These are phyloP conservation scores for Chalcis sispes DNA, from an alignment of 2,888 invertebrate genomes.

Conservation along the genomic window DNA sequence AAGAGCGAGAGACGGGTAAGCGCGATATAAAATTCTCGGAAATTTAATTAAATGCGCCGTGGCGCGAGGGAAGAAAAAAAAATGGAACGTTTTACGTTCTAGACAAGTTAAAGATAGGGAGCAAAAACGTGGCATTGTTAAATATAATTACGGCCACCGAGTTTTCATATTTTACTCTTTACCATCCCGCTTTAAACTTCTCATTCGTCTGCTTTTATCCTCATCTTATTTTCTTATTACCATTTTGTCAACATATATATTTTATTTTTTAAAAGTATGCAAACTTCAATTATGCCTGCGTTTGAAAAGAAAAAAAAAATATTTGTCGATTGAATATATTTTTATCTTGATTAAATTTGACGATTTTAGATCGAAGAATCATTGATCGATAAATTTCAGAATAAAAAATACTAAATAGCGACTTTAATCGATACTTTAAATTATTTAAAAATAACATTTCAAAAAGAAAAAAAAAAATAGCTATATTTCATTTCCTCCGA, in stretches of 20 bases:
- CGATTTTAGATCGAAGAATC: too few relatives aligned
- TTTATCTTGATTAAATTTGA: too few relatives aligned
- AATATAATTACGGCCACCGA: slow-evolving; percentile 68
- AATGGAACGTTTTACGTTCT: slow-evolving; percentile 12
- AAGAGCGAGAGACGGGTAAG: slow-evolving; percentile 38
- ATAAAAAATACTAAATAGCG: too few relatives aligned
- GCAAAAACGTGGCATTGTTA: slow-evolving; percentile 67
- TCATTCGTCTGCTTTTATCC: slow-evolving; percentile 50
- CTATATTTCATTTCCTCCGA: not conserved
- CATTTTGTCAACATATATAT: slow-evolving; percentile 3
- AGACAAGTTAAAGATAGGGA: slow-evolving; percentile 58
- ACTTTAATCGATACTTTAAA: too few relatives aligned
- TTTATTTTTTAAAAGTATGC: slow-evolving; percentile 2
- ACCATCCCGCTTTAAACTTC: slow-evolving; percentile 53
- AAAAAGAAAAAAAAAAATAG: too few relatives aligned
- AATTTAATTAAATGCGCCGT: slow-evolving; percentile 70
- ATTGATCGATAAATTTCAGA: too few relatives aligned
- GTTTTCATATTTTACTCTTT: slow-evolving; percentile 69
- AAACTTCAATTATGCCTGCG: slow-evolving; percentile 7
- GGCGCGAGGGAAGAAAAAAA: slow-evolving; percentile 30
- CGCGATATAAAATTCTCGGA: slow-evolving; percentile 68
- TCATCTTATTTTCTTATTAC: not conserved
- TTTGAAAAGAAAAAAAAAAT: too few relatives aligned
- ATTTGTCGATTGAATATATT: too few relatives aligned
- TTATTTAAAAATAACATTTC: too few relatives aligned